phyloP scores from a whole-genome alignment of 2,113 vertebrate species.

The Pogona vitticeps region DNA sequence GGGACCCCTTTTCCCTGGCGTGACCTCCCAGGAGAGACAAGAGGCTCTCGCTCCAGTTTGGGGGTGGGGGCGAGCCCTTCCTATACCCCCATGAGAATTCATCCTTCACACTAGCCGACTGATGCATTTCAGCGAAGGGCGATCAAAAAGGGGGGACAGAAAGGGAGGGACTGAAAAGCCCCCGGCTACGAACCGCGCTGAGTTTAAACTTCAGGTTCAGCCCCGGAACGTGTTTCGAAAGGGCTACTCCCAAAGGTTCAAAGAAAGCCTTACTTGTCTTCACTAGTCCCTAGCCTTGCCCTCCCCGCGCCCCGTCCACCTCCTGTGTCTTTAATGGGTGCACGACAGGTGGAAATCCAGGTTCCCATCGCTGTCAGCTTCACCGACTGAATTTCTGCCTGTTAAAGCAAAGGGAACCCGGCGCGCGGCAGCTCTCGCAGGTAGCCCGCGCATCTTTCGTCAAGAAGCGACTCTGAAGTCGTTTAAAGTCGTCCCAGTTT shows the following conservation, averaged over 20 bases:
- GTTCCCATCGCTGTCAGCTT: neutral
- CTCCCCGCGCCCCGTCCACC: rapidly evolving
- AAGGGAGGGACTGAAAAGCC: neutral
- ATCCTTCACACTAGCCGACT: neutral
- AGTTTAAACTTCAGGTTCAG: neutral
- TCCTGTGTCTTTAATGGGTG: neutral
- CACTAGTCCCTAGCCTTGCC: neutral
- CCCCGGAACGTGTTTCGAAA: neutral
- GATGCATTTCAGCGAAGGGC: no score
- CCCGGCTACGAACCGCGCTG: neutral
- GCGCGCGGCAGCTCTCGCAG: neutral
- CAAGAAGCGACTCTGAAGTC: neutral
- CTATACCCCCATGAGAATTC: neutral
- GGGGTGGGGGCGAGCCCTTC: neutral
- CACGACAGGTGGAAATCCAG: no score
- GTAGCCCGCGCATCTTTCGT: neutral
- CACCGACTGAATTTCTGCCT: neutral
- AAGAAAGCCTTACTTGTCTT: neutral
- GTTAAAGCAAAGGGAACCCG: no score
- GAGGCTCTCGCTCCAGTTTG: neutral
- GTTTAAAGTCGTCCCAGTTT: neutral
- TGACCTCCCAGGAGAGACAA: neutral
- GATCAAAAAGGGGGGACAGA: neutral
- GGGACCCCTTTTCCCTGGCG: neutral
- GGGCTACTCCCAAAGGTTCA: neutral